Base-by-base conservation (phyloP, 2,888 invertebrate species). In the Platycheirus albimanus region DNA sequence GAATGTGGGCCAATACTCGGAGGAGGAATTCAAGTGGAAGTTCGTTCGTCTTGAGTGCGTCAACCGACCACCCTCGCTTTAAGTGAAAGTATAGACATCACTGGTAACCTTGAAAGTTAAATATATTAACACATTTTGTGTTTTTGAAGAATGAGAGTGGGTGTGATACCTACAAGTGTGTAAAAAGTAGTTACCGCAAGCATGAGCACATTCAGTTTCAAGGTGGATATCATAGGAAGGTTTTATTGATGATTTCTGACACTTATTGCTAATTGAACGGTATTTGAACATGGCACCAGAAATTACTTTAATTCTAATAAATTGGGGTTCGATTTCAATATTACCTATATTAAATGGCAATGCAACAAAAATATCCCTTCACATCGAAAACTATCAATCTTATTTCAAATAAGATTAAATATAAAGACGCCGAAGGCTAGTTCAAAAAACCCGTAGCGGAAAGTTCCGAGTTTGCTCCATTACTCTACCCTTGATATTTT, bases 1-100 rank as follows among this genome's bases (percentile, higher is more conserved):
- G 11, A 24, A 51, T 49, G 58, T 66, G 41, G 58, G 51, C 30
- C 43, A 49, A 63, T 52, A 6, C 7, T 45, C 11, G 45, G 30
- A 36, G 52, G 45, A 41, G 43, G 24, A 61, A 45, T 72, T 54
- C 38, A 38, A 47, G 43, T 67, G 74, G 30, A 54, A 52, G 58
- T 45, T 72, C 45, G 20, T 38, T 58, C 41, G 61, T 19, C 2
- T 13, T 43, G 28, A 72, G 52, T 54, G 45, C 43, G 28, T 28
- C 72, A 74, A 33, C 36, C 51, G 49, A 78, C 71, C 56, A 72
- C 67, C 54, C 69, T 76, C 63, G 70, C 30, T 63, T 45, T 33
- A 24, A 54, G 76, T 69, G 54, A 70, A 70, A 76, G 76, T 58
- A 33, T 6, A 7, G 41, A 58, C 41, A 17, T 24, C 15, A 15